phyloP scores from a whole-genome alignment of 2,797 vertebrate species.

The Gallinago nigripennis region DNA sequence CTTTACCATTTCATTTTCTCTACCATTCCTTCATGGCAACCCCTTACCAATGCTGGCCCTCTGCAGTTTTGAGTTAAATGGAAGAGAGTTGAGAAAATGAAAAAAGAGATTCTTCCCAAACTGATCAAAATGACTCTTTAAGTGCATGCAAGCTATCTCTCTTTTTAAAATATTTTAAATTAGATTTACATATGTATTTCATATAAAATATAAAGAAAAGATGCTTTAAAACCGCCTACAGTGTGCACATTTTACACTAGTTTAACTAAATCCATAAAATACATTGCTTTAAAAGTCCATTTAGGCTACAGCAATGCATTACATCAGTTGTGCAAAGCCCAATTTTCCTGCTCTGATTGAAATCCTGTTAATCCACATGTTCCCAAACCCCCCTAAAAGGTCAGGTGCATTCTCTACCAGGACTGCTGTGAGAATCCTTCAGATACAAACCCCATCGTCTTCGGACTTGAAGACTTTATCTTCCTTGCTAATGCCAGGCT shows the following conservation, averaged over 20 bases:
- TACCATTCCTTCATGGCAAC: background rate
- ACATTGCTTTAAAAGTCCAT: background rate
- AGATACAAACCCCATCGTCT: background rate
- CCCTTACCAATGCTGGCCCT: background rate
- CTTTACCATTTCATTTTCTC: background rate
- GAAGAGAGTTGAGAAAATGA: fast-evolving
- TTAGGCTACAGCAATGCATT: background rate
- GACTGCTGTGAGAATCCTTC: background rate
- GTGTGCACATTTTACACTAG: fast-evolving
- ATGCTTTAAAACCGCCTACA: background rate
- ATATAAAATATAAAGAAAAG: background rate
- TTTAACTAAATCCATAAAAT: background rate
- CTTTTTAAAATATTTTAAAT: background rate
- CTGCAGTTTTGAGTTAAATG: background rate
- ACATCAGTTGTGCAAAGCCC: background rate
- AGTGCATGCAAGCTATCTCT: background rate
- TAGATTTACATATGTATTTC: background rate
- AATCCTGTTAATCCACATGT: background rate
- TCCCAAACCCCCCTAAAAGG: background rate
- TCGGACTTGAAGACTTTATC: fast-evolving
- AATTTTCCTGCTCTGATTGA: background rate
- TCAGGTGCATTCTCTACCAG: background rate
- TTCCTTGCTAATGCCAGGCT: no score
- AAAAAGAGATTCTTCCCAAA: background rate
- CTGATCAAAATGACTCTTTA: background rate